Percentiles rank a stretch among this genome's conserved stretches.
phyloP scores from a whole-genome alignment of 2,113 vertebrate species.

The Xenus cinereus region DNA sequence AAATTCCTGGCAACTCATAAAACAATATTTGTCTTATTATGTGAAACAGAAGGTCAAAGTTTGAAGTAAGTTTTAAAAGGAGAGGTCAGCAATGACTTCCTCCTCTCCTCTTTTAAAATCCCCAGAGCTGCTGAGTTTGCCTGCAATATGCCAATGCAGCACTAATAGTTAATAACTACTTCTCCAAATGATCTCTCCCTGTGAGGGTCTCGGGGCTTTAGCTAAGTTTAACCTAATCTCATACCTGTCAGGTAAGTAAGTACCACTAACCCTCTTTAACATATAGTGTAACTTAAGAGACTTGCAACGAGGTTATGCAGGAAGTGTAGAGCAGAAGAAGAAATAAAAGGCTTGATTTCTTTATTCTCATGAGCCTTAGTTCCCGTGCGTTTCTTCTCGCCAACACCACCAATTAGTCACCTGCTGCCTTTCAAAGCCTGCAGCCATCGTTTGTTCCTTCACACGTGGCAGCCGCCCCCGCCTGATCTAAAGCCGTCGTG shows the following conservation, averaged over 20 bases:
- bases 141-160: neutral
- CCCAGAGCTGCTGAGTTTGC: slow-evolving; percentile 1
- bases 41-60: slow-evolving; percentile 39
- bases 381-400: neutral
- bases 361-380: neutral
- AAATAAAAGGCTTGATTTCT: neutral
- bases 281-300: slow-evolving; percentile 1
- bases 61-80: slow-evolving; percentile 25
- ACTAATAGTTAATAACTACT: slow-evolving; percentile 21
- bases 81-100: slow-evolving; percentile 44
- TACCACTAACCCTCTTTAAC: slow-evolving; percentile 13
- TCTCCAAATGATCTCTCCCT: slow-evolving; percentile 11
- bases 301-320: slow-evolving; percentile 3
- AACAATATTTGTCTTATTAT: slow-evolving; percentile 30
- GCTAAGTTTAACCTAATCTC: slow-evolving; percentile 31
- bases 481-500: neutral
- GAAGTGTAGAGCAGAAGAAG: neutral
- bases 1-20: slow-evolving; percentile 56
- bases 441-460: neutral
- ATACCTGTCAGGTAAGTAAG: slow-evolving; percentile 34
- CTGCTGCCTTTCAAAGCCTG: neutral
- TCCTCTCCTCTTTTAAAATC: slow-evolving; percentile 32
- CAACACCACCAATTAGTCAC: neutral
- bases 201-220: neutral
- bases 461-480: neutral